Evolutionary conservation across 2,888 invertebrate species (phyloP).

Genomic region (Deroplatys truncata): DNA sequence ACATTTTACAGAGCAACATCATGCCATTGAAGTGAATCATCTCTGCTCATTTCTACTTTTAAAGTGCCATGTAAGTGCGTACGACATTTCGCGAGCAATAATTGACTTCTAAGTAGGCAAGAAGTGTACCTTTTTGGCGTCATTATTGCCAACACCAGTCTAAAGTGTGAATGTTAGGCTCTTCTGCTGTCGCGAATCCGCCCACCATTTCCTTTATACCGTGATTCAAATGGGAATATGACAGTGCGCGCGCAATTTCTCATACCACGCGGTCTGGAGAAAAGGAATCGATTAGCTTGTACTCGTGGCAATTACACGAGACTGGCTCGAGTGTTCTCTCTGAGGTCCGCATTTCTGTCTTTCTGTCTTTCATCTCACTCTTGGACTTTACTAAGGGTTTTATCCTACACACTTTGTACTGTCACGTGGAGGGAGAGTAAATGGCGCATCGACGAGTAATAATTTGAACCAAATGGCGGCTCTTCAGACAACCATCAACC

Average conservation of each 20-base stretch:
- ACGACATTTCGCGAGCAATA: background rate
- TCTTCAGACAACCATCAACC: background rate
- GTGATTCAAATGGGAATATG: background rate
- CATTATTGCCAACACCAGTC: background rate
- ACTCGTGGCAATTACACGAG: background rate
- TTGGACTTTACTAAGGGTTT: background rate
- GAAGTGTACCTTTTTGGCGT: background rate
- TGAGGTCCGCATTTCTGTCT: background rate
- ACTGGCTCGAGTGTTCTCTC: background rate
- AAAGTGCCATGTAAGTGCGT: background rate
- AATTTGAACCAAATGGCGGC: background rate
- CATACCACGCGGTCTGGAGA: background rate
- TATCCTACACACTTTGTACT: background rate
- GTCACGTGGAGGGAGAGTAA: background rate
- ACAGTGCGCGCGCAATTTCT: background rate
- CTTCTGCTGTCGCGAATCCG: background rate
- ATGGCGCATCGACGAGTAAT: background rate
- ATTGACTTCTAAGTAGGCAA: background rate
- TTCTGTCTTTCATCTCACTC: background rate
- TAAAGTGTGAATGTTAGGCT: background rate
- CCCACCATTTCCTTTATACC: background rate
- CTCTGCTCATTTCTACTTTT: background rate
- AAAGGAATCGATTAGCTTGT: background rate
- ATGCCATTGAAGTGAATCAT: background rate
- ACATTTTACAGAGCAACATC: background rate